Evolutionary conservation across 1,140 invertebrate species (phyloP).

Genomic region (Euura lappo): DNA sequence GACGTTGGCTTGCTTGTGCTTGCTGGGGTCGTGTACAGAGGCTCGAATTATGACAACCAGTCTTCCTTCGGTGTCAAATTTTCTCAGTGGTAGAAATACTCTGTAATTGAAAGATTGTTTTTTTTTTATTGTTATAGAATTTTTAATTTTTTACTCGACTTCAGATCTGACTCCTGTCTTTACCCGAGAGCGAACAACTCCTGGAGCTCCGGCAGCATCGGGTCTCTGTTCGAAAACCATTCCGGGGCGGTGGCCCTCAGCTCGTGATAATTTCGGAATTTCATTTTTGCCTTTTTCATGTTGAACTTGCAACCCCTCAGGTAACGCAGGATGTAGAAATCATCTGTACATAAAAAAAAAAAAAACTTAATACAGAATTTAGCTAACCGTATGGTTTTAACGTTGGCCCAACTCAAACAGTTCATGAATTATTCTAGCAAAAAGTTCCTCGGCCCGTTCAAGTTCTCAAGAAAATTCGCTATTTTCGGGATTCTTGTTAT

Average conservation of each 20-base stretch:
- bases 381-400: too few species aligned
- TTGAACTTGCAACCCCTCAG: slow-evolving; percentile 69
- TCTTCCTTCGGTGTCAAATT: slow-evolving; percentile 58
- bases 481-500: too few species aligned
- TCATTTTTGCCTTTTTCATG: slow-evolving; percentile 62
- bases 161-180: slow-evolving; percentile 12
- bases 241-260: slow-evolving; percentile 62
- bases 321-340: slow-evolving; percentile 66
- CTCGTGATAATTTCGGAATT: slow-evolving; percentile 65
- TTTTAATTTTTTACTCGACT: background rate
- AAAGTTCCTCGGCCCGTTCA: too few species aligned
- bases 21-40: slow-evolving; percentile 63
- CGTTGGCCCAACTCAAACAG: too few species aligned
- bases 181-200: slow-evolving; percentile 65
- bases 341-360: slow-evolving; percentile 46
- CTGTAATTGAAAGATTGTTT: slow-evolving; percentile 37
- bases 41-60: slow-evolving; percentile 66
- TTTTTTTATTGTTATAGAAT: background rate
- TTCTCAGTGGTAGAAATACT: slow-evolving; percentile 65
- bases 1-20: slow-evolving; percentile 63
- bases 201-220: slow-evolving; percentile 62
- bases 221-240: slow-evolving; percentile 69
- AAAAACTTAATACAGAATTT: background rate
- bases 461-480: too few species aligned
- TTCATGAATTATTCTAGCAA: too few species aligned